These are phyloP conservation scores for Machaerirhynchus nigripectus DNA, from an alignment of 2,113 vertebrate genomes.

Conservation along the genomic window DNA sequence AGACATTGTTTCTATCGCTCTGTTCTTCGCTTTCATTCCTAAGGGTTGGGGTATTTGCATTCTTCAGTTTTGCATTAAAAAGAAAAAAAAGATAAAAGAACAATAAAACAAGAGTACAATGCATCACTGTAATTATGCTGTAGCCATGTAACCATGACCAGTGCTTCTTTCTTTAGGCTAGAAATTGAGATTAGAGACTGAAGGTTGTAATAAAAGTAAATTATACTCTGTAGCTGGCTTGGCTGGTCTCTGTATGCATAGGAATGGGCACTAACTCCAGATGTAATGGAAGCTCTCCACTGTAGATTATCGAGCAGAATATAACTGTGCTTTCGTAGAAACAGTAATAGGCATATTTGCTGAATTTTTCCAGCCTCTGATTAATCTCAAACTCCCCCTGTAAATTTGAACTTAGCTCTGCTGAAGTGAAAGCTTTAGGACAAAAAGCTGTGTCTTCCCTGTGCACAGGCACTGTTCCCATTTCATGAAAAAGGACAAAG, in stretches of 20 bases:
- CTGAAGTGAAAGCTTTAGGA: not conserved
- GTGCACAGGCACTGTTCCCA: not conserved
- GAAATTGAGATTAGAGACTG: slow-evolving; percentile 24
- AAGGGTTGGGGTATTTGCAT: not conserved
- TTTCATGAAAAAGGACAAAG: not conserved
- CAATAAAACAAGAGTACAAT: not conserved
- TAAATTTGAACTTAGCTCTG: not conserved
- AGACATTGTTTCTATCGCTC: not conserved
- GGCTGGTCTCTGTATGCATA: not conserved
- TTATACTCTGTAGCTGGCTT: slow-evolving; percentile 9
- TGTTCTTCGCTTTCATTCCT: not conserved
- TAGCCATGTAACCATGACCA: not conserved
- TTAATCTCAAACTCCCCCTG: not conserved
- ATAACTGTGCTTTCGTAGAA: not conserved
- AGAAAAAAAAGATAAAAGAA: too few species aligned
- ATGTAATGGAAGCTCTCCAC: not conserved
- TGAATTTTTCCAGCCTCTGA: not conserved
- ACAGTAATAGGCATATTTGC: not conserved
- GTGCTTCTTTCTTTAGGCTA: slow-evolving; percentile 18
- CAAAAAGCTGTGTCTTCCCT: not conserved
- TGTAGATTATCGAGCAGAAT: not conserved
- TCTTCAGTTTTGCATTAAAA: not conserved
- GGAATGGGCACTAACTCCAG: not conserved
- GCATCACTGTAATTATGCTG: not conserved
- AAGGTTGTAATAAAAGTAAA: slow-evolving; percentile 37